Percentiles rank a stretch among this genome's conserved stretches.
Evolutionary conservation across 2,113 vertebrate species (phyloP).

Genomic region (Shinisaurus crocodilurus): DNA sequence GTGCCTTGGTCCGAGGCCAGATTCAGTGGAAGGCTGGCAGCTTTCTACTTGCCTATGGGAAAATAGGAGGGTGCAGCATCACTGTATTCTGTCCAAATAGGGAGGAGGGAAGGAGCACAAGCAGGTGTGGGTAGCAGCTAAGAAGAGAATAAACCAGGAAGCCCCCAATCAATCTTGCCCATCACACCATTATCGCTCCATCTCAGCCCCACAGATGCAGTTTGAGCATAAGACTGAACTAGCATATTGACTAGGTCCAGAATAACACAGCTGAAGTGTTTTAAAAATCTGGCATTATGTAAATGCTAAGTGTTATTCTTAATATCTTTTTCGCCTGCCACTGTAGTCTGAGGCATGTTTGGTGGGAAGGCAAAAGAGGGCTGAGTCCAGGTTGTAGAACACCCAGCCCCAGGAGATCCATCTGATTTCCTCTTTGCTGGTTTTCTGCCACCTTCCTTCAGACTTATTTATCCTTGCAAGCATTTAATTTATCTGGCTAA

Average conservation of each 20-base stretch:
- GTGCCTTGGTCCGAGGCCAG: not conserved
- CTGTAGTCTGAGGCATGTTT: too few relatives aligned
- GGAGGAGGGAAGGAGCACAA: too few relatives aligned
- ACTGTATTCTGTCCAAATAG: fast-evolving
- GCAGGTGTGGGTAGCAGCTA: not conserved
- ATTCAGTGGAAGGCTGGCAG: not conserved
- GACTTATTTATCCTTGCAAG: not conserved
- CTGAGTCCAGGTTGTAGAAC: fast-evolving
- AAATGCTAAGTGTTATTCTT: not conserved
- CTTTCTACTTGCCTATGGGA: fast-evolving
- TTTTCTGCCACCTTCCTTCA: not conserved
- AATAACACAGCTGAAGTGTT: not conserved
- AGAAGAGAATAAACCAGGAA: not conserved
- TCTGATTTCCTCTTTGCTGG: not conserved
- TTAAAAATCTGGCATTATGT: not conserved
- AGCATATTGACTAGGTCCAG: not conserved
- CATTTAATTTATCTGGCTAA: not conserved
- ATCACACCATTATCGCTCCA: not conserved
- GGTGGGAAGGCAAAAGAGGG: not conserved
- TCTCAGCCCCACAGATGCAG: not conserved
- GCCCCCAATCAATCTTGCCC: too few relatives aligned
- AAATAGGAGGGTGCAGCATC: not conserved
- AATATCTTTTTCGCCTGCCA: not conserved
- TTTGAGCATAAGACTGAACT: not conserved
- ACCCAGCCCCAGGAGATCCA: too few relatives aligned